Conservation (phyloP, 2,113 vertebrate species). For the Chloropsis hardwickii region DNA sequence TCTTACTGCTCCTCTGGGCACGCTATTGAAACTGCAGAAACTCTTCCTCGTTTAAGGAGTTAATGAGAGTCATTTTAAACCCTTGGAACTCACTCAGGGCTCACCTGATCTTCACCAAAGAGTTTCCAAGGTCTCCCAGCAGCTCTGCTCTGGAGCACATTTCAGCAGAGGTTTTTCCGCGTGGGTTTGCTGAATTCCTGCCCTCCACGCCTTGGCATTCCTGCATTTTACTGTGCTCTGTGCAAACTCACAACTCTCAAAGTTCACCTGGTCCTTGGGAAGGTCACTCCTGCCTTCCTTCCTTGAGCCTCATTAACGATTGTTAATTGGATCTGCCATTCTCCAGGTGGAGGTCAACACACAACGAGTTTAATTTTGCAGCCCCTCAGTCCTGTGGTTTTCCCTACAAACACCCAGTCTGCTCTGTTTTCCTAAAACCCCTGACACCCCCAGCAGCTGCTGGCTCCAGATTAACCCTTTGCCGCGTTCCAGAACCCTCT, state of each 20-base stretch:
- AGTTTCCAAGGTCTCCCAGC: constrained; percentile 15
- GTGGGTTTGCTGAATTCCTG: constrained; percentile 8
- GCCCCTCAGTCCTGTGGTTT: not conserved
- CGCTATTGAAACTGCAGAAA: not conserved
- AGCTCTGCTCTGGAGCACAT: not conserved
- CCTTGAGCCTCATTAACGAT: not conserved
- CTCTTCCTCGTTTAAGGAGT: not conserved
- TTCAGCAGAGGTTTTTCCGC: not conserved
- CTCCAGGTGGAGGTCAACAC: not conserved
- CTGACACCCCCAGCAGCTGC: not conserved
- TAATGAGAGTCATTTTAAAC: constrained; percentile 49
- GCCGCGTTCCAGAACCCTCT: not conserved
- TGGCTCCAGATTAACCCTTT: not conserved
- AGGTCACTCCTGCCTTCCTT: not conserved
- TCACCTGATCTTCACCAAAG: constrained; percentile 26
- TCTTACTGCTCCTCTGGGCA: constrained; percentile 24
- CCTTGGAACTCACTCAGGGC: constrained; percentile 20
- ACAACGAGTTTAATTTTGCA: not conserved
- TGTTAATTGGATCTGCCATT: not conserved
- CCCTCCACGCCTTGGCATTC: not conserved
- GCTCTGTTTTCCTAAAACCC: not conserved
- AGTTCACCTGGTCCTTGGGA: not conserved
- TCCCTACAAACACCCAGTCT: not conserved
- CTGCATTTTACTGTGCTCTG: not conserved
- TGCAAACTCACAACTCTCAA: fast-evolving